phyloP scores from a whole-genome alignment of 2,888 invertebrate species.

The Dynastes hyllus region DNA sequence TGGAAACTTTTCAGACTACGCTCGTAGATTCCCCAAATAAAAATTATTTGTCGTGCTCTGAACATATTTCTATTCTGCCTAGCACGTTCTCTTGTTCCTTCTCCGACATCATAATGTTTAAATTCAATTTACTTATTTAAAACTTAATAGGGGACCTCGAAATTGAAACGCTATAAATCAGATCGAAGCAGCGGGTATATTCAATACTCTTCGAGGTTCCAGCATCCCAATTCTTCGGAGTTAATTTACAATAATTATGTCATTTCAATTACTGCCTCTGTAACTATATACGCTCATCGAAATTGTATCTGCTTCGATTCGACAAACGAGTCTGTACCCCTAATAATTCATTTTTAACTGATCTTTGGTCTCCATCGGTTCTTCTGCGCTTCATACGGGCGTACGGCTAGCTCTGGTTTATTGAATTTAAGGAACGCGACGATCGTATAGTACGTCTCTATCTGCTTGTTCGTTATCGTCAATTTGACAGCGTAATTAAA shows the following conservation, averaged over 20 bases:
- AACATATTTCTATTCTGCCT: no score
- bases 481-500: constrained; percentile 43
- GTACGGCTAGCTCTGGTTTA: not conserved
- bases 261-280: constrained; percentile 9
- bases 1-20: no score
- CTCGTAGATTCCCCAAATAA: no score
- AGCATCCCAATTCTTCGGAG: not conserved
- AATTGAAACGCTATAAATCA: constrained; percentile 24
- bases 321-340: constrained; percentile 23
- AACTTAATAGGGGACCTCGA: constrained; percentile 3
- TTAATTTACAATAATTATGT: constrained; percentile 37
- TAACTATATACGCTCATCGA: not conserved
- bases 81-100: no score
- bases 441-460: constrained; percentile 18
- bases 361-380: constrained; percentile 22
- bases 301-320: constrained; percentile 2
- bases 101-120: not conserved
- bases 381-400: constrained; percentile 27
- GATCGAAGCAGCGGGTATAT: not conserved
- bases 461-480: constrained; percentile 30
- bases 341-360: constrained; percentile 38
- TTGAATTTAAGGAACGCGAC: constrained; percentile 41
- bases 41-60: no score
- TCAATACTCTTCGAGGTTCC: no score
- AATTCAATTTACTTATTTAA: constrained; percentile 10